These are phyloP conservation scores for Ia io DNA, from an alignment of 2,113 vertebrate species.

Conservation along the genomic window DNA sequence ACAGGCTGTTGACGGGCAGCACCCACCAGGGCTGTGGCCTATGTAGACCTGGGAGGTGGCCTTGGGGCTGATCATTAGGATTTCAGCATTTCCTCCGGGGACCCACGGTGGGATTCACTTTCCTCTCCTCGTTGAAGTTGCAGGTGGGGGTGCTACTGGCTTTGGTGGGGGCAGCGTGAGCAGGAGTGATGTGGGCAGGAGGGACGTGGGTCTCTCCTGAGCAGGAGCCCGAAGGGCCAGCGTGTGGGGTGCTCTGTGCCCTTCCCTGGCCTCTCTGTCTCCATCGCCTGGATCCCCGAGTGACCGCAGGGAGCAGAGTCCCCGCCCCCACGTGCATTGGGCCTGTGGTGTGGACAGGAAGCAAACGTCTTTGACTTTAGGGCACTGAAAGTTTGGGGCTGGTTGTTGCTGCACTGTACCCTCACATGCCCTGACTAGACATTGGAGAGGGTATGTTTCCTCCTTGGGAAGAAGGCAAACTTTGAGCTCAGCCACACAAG, in stretches of 20 bases:
- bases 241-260: fast-evolving
- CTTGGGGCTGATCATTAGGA: fast-evolving
- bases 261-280: neutral
- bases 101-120: neutral
- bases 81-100: neutral
- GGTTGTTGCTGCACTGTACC: neutral
- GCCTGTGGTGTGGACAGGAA: neutral
- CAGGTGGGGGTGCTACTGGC: fast-evolving
- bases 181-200: neutral
- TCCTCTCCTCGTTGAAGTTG: neutral
- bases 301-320: neutral
- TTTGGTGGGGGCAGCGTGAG: neutral
- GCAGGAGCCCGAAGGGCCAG: neutral
- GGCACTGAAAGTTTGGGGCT: neutral
- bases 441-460: neutral
- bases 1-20: fast-evolving
- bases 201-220: neutral
- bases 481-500: neutral
- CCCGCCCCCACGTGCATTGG: neutral
- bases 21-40: neutral
- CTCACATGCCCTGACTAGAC: fast-evolving
- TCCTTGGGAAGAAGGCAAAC: neutral
- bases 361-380: neutral
- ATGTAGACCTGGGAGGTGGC: fast-evolving
- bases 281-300: neutral